These are phyloP conservation scores for Drosophila gunungcola DNA, from an alignment of 1,140 invertebrate genomes.

Conservation along the genomic window DNA sequence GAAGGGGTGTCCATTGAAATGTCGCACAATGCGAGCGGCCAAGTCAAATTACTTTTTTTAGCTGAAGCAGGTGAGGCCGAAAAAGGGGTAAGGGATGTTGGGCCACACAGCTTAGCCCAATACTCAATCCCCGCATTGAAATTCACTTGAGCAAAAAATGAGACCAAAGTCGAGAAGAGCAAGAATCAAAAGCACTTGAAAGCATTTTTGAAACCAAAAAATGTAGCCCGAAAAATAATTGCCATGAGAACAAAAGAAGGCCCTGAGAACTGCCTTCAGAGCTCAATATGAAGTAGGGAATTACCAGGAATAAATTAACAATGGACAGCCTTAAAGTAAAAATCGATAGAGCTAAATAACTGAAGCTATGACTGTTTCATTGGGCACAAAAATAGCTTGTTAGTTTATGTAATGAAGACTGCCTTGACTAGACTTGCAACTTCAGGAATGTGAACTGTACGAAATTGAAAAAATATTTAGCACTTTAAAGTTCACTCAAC, in stretches of 20 bases:
- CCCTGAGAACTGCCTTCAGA: neutral
- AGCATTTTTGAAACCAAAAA: constrained; percentile 10
- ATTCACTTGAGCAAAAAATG: constrained; percentile 45
- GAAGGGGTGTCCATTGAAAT: constrained; percentile 56
- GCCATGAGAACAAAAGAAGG: neutral
- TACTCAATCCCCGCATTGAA: constrained; percentile 20
- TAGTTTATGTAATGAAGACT: neutral
- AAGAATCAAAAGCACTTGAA: constrained; percentile 4
- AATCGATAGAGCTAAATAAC: neutral
- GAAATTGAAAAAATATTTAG: neutral
- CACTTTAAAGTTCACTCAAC: constrained; percentile 11
- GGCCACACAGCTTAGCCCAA: constrained; percentile 1
- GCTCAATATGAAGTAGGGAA: neutral
- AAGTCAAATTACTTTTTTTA: constrained; percentile 58
- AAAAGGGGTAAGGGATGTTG: neutral
- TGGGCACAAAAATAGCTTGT: neutral
- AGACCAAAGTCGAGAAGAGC: constrained; percentile 13
- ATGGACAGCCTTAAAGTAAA: neutral
- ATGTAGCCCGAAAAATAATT: constrained; percentile 4
- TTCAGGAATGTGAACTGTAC: neutral
- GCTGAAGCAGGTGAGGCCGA: constrained; percentile 5
- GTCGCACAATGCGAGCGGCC: constrained; percentile 52
- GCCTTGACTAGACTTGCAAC: neutral
- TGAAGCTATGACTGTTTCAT: neutral
- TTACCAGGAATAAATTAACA: neutral